Evolutionary conservation across 2,888 invertebrate genomes (phyloP).

Genomic region (Erannis defoliaria): DNA sequence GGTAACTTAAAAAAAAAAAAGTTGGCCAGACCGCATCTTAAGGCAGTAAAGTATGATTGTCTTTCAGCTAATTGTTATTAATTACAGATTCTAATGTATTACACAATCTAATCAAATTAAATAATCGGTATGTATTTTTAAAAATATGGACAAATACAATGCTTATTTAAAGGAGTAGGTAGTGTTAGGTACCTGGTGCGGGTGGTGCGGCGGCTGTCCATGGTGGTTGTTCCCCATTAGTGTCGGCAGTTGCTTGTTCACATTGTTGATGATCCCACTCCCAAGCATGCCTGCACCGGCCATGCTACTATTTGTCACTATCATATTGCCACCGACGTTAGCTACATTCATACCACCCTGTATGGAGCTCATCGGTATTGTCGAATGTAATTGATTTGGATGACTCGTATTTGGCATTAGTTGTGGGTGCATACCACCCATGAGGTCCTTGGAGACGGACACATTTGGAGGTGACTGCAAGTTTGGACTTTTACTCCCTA

Average conservation of each 20-base stretch:
- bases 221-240: slow-evolving; percentile 88
- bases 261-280: slow-evolving; percentile 91
- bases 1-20: no score
- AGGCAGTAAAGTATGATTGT: no score
- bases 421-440: slow-evolving; percentile 90
- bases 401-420: slow-evolving; percentile 91
- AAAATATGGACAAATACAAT: neutral
- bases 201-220: slow-evolving; percentile 71
- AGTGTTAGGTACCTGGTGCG: slow-evolving; percentile 74
- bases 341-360: slow-evolving; percentile 91
- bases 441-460: slow-evolving; percentile 92
- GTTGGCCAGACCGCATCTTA: no score
- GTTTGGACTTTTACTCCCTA: slow-evolving; percentile 94
- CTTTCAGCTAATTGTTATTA: no score
- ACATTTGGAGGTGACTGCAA: slow-evolving; percentile 95
- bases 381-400: slow-evolving; percentile 85
- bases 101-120: neutral
- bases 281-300: slow-evolving; percentile 90
- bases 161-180: neutral
- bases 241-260: slow-evolving; percentile 90
- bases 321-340: slow-evolving; percentile 90
- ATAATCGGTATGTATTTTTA: neutral
- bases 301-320: slow-evolving; percentile 92
- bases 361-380: slow-evolving; percentile 91
- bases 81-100: no score